Evolutionary conservation across 1,140 invertebrate genomes (phyloP).

Genomic region (Drosophila repleta): DNA sequence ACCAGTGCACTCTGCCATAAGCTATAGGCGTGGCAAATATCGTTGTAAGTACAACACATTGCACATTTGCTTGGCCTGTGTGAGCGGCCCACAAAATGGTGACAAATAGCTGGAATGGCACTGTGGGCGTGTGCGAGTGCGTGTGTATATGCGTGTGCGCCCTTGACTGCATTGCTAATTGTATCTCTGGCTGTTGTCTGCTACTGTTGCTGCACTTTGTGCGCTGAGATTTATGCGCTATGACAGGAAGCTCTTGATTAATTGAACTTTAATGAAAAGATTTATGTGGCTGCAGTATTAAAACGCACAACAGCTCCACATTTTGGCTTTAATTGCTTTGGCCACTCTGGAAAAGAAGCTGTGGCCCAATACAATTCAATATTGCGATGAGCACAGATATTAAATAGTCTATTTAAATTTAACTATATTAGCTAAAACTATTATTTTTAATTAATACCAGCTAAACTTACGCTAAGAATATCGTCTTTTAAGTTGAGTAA

Average conservation of each 20-base stretch:
- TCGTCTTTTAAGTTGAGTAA: no score
- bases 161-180: constrained; percentile 39
- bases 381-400: neutral
- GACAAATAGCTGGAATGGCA: constrained; percentile 19
- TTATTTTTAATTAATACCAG: no score
- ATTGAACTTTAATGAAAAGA: constrained; percentile 82
- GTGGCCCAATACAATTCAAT: no score
- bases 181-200: constrained; percentile 29
- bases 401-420: no score
- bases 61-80: constrained; percentile 62
- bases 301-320: constrained; percentile 42
- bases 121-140: constrained; percentile 5
- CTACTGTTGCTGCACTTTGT: constrained; percentile 22
- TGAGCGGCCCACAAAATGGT: constrained; percentile 7
- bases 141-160: constrained; percentile 38
- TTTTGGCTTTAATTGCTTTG: constrained; percentile 31
- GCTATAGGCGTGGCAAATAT: constrained; percentile 70
- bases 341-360: neutral
- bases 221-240: constrained; percentile 69
- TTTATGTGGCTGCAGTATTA: constrained; percentile 77
- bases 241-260: constrained; percentile 77
- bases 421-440: no score
- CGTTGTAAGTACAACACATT: constrained; percentile 74
- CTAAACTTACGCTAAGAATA: no score
- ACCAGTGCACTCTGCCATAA: constrained; percentile 10